Base-by-base conservation (phyloP, 2,797 vertebrate species). In the Fistularia commersonii region DNA sequence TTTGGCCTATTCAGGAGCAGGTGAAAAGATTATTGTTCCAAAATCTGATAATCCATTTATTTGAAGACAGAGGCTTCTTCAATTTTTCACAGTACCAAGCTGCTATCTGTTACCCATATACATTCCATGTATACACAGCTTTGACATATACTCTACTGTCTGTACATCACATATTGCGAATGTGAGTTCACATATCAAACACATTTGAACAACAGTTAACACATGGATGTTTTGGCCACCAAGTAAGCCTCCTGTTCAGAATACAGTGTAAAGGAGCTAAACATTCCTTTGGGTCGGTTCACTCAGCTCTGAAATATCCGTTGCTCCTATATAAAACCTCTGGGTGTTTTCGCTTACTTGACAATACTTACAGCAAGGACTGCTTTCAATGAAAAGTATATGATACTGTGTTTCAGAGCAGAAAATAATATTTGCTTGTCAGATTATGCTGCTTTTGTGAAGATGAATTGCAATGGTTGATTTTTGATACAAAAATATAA, bases 1-100 rank as follows among this genome's bases (percentile, higher is more conserved):
- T 76, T 70, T 41, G 6, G 36, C 79, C 77, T 79, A 69, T 67
- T 56, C 64, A 37, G 76, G 78, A 82, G 74, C 59, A 45, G 50
- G 61, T 72, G 81, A 57, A 72, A 69, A 76, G 72, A 77, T 85
- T 74, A 70, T 83, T 23, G 23, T 23, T 4, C 4, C 23, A 23
- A 87, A 85, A 88, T 87, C 83, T 81, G 79, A 86, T 89, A 85
- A 89, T 89, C 86, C 83, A 77, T 81, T 81, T 87, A 85, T 89
- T 81, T 67, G 76, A 77, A 76, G 69, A 84, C 74, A 70, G 60
- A 45, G 65, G 64, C 70, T 82, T 83, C 85, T 85, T 85, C 80
- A 76, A 79, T 87, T 85, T 86, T 74, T 32, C 66, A 69, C 74
- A 69, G 64, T 57, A 66, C 77, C 35, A n/a, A 85, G 81, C 77